Base-by-base conservation (phyloP, 2,888 invertebrate species). In the Polyommatus iphigenia region DNA sequence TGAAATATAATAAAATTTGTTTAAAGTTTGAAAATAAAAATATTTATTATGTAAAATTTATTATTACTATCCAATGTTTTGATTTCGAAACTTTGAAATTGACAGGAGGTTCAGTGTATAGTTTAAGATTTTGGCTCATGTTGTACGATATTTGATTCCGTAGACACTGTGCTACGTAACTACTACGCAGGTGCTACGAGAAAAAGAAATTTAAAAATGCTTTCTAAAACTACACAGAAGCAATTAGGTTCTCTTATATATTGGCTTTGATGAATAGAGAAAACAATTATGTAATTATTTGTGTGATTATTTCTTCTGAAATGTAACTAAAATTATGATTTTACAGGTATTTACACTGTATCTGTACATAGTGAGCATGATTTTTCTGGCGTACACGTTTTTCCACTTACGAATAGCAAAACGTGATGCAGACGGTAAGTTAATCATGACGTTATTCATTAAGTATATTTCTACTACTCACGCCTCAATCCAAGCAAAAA, bases 331-430 rank as follows among this genome's bases (percentile, higher is more conserved):
- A 24, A 41, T 20, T 54, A 75, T 67, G 3, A 83, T 88, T 78
- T 88, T 90, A 81, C 89, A 97, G 95, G 95, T 96, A 20, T 97
- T 96, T 87, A 96, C 97, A 84, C 94, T 97, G 84, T 97, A 97
- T 86, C 94, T 97, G 78, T 97, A 97, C 87, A 90, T 96, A 79
- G 95, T 95, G 76, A 96, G 96, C 84, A 96, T 97, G 94, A 83
- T 95, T 18, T 97, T 97, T 86, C 93, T 97, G 78, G 94, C 95
- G 77, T 96, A 96, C 87, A 96, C 96, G 82, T 97, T 96, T 87
- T 95, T 95, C 81, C 95, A 95, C 81, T 93, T 95, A 79, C 90
- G 92, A 71, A 88, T 90, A 80, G 89, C 91, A 41, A 93, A 89
- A 83, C 86, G 85, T 79, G 85, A 87, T 78, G 88, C 87, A 83